Conservation (phyloP, 2,797 vertebrate genomes). For the Acridotheres tristis region DNA sequence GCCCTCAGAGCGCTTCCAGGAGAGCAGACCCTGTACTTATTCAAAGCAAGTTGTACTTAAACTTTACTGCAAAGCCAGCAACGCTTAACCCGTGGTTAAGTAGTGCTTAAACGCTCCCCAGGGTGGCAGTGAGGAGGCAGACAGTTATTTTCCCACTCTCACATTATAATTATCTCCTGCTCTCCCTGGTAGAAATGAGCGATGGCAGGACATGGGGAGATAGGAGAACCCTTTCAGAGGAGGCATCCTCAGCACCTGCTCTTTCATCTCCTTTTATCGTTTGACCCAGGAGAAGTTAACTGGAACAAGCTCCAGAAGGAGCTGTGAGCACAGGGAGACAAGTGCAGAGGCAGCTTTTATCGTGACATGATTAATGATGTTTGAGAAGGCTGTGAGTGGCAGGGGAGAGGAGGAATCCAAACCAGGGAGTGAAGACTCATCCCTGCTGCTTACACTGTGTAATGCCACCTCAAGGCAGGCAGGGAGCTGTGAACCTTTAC, state of each 20-base stretch:
- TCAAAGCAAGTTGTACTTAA: constrained; percentile 21
- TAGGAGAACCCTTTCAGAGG: not conserved
- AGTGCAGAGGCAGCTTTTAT: not conserved
- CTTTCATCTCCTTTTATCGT: not conserved
- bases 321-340: not conserved
- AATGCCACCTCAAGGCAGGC: not conserved
- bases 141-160: not conserved
- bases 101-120: constrained; percentile 21
- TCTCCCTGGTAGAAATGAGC: not conserved
- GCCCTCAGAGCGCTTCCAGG: not conserved
- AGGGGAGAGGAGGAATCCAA: not conserved
- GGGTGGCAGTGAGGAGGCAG: not conserved
- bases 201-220: not conserved
- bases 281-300: not conserved
- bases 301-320: not conserved
- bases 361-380: not conserved
- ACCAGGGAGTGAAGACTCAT: not conserved
- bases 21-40: not conserved
- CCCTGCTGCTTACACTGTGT: not conserved
- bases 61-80: not conserved
- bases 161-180: not conserved
- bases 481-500: not conserved
- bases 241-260: not conserved
- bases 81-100: not conserved
- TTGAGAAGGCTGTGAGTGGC: not conserved